Base-by-base conservation (phyloP, 2,113 vertebrate genomes). In the Nerophis lumbriciformis region DNA sequence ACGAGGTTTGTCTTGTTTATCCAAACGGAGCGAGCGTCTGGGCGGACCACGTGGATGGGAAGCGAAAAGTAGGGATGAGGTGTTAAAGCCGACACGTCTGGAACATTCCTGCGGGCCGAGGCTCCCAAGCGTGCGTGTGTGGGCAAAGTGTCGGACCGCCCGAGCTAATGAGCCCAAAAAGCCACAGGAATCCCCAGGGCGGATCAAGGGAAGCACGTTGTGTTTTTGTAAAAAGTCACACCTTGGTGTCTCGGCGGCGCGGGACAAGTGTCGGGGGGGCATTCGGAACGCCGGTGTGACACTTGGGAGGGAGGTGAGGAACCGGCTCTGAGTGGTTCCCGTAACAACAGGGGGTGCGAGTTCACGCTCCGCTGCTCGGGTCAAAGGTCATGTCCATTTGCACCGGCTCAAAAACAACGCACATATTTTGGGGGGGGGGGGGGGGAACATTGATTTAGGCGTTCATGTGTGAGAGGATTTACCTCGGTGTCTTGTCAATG, bases 271-370 rank as follows among this genome's bases (percentile, higher is more conserved):
- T 73, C 77, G 82, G 55, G 55, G 63, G 72, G 61, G 85, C 82
- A 87, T 87, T 82, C 53, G 14, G 65, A 68, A 4, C 61, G 8
- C 11, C 15, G 47, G 69, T 72, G 82, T 65, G 74, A 84, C 65
- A 83, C 83, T 73, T 73, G 61, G 36, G 44, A 35, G 4, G 66
- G 13, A 36, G 6, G 61, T 63, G 82, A 76, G 51, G 73, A 80
- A 83, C 63, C 69, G 60, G 72, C 54, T 52, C 71, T 70, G 73
- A 75, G 69, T 63, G 65, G 44, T 79, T 85, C 79, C 71, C 11
- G 53, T 56, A 68, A 73, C 68, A 64, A 36, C 19, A 35, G 10
- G 15, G 3, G 11, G 42, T 12, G 42, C 42, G 12, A 56, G 53
- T 39, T 56, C 15, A 39, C 14, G 19, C 15, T 2, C 3, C 12